These are phyloP conservation scores for Liopterus haemorrhoidalis DNA, from an alignment of 2,888 invertebrate species.

Conservation along the genomic window DNA sequence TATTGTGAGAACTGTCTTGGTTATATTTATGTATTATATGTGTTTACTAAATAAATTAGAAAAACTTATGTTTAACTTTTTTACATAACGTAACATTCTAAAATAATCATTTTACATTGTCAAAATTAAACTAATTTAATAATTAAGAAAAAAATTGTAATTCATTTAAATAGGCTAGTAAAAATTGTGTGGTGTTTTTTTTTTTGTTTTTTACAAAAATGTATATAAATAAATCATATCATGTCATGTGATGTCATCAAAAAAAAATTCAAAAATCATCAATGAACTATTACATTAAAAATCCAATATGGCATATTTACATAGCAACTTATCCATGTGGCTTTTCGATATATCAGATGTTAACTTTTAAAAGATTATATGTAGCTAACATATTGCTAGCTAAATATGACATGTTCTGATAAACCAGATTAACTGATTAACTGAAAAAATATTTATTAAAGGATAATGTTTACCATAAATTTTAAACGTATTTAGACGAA, in stretches of 20 bases:
- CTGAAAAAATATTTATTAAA: no score
- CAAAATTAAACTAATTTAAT: conserved; percentile 14
- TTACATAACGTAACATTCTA: no score
- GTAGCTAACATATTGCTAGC: conserved; percentile 22
- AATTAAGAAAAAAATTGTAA: conserved; percentile 12
- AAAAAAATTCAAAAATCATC: conserved; percentile 13
- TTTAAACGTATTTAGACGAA: no score
- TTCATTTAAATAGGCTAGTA: conserved; percentile 14
- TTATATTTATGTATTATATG: conserved; percentile 23
- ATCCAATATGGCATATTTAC: conserved; percentile 6
- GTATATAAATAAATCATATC: conserved; percentile 20
- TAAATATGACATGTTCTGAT: no score
- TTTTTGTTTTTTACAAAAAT: conserved; percentile 19
- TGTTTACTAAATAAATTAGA: conserved; percentile 21
- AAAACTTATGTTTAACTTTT: no score
- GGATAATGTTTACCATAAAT: no score
- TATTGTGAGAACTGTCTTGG: no score
- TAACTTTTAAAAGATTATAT: conserved; percentile 5
- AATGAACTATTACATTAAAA: conserved; percentile 19
- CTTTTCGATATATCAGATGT: conserved; percentile 15
- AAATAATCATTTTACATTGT: conserved; percentile 13
- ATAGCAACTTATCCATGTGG: conserved; percentile 3
- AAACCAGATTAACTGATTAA: no score
- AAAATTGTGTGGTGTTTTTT: conserved; percentile 23
- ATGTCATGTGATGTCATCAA: conserved; percentile 20